Conservation (phyloP, 1,140 invertebrate species). For the Drosophila sucinea region DNA sequence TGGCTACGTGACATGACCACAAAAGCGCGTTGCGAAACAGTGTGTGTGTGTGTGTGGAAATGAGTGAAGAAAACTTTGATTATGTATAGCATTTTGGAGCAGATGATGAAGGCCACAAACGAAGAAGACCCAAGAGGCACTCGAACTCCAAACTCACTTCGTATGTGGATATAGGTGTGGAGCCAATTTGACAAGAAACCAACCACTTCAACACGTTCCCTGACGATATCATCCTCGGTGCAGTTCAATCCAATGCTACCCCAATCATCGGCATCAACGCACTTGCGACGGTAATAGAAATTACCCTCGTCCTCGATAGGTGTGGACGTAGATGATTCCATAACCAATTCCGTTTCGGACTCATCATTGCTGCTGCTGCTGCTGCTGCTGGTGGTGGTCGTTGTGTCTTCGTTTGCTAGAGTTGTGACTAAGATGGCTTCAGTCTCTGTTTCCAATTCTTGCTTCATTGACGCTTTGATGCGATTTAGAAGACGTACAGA, state of each 20-base stretch:
- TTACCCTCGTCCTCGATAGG: conserved; percentile 20
- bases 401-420: conserved; percentile 31
- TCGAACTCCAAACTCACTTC: conserved; percentile 63
- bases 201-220: conserved; percentile 66
- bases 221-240: conserved; percentile 54
- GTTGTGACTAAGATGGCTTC: conserved; percentile 10
- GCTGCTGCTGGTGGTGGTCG: neutral
- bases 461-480: conserved; percentile 46
- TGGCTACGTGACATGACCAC: conserved; percentile 46
- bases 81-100: conserved; percentile 39
- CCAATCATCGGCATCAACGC: conserved; percentile 65
- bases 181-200: conserved; percentile 74
- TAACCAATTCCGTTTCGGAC: conserved; percentile 9
- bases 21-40: conserved; percentile 1
- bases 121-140: conserved; percentile 23
- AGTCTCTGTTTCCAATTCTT: conserved; percentile 25
- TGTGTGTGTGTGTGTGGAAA: conserved; percentile 17
- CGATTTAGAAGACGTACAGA: conserved; percentile 44
- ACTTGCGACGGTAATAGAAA: conserved; percentile 54
- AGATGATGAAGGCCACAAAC: conserved; percentile 42
- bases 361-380: neutral
- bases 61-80: conserved; percentile 48
- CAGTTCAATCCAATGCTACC: conserved; percentile 63
- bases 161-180: conserved; percentile 60
- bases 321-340: neutral